These are phyloP conservation scores for Yponomeuta evonymella DNA, from an alignment of 2,888 invertebrate species.

Conservation along the genomic window DNA sequence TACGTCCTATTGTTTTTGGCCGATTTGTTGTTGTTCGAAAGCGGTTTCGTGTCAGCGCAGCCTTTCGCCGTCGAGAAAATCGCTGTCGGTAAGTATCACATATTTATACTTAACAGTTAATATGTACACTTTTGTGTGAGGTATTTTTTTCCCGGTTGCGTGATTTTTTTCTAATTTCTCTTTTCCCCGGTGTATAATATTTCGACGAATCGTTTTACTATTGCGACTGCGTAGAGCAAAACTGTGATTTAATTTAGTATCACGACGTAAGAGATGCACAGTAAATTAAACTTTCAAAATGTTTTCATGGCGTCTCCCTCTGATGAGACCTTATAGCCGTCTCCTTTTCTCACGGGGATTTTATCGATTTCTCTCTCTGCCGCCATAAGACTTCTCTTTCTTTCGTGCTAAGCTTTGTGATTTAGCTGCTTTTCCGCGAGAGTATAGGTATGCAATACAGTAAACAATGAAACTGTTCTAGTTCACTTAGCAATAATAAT, in stretches of 20 bases:
- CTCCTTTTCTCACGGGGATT: background rate
- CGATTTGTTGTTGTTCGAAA: conserved; percentile 50
- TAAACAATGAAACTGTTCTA: background rate
- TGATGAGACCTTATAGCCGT: background rate
- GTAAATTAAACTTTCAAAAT: too few relatives aligned
- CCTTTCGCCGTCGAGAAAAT: conserved; percentile 65
- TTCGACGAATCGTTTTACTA: too few relatives aligned
- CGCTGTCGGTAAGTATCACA: conserved; percentile 59
- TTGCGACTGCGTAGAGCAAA: too few relatives aligned
- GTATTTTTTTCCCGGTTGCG: too few relatives aligned
- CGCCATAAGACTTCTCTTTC: background rate
- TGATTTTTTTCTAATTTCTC: too few relatives aligned
- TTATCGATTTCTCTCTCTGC: conserved; percentile 9
- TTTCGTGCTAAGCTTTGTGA: background rate
- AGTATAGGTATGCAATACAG: background rate
- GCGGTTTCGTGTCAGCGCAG: conserved; percentile 51
- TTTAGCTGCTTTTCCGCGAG: background rate
- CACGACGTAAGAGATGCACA: too few relatives aligned
- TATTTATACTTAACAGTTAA: too few relatives aligned
- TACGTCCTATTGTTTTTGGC: conserved; percentile 31
- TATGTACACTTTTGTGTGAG: too few relatives aligned
- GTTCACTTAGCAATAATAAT: background rate
- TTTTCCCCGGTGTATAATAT: too few relatives aligned
- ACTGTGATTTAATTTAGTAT: too few relatives aligned
- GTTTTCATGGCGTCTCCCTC: background rate